Evolutionary conservation across 2,113 vertebrate species (phyloP), one percentile per base, ranked within the genome.

Genomic region (Phrynocephalus versicolor): DNA sequence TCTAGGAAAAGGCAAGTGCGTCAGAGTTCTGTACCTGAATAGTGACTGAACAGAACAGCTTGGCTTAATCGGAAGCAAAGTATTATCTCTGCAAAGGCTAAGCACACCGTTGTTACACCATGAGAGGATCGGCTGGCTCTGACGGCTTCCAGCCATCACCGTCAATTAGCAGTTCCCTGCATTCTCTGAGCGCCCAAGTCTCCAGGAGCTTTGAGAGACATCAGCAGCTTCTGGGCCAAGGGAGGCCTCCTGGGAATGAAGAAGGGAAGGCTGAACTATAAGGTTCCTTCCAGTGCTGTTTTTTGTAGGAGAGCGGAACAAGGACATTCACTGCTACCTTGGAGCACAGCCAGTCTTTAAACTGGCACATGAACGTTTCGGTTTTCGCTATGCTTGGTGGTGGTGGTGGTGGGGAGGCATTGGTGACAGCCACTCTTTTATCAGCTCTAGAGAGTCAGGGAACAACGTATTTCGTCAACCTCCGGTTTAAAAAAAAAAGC

Each of bases 161-260:
- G 87, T 87, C 93, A 93, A 94, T 93, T 92, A 93, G 88, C 88
- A 89, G 88, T 91, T 91, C 89, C 91, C 87, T 80, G 86, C 86
- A 90, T 93, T 94, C 90, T 89, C 85, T 86, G 33, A n/a, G 70
- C 75, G 72, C n/a, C 27, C 91, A 90, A 86, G 84, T 76, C 85
- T 93, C 90, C 88, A 87, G 45, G 91, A 93, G 93, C 91, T 87
- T n/a, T 85, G 91, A 88, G 86, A 88, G 91, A 84, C 69, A 85
- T 45, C 73, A 65, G 81, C 10, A 23, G 23, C 2, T 30, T 82
- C 35, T 39, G 83, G 37, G 76, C 57, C 12, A 19, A 62, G 16
- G 45, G 57, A 62, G 27, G 35, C 67, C 25, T 62, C 67, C 71
- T 30, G 39, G 60, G 82, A 75, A 62, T 45, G 39, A 58, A 58